A percentile compares a stretch with the other conserved stretches of the same genome.
Evolutionary conservation across 2,888 invertebrate genomes (phyloP).

Genomic region (Caenorhabditis zanzibari): DNA sequence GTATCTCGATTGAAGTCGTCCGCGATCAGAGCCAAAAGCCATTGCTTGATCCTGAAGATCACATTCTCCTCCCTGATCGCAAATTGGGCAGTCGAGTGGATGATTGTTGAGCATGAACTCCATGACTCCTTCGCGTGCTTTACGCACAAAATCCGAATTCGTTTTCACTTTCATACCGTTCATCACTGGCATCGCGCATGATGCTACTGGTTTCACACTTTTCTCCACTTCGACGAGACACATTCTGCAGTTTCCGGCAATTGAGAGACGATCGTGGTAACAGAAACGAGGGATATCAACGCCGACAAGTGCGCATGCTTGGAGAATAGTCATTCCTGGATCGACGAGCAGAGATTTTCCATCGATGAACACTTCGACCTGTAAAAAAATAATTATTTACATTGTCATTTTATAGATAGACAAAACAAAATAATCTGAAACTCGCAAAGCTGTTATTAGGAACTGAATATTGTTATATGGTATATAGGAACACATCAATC

Average conservation of each 20-base stretch:
- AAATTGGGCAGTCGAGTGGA: conserved; percentile 99
- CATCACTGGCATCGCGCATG: conserved; percentile 99
- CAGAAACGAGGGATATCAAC: conserved; percentile 99
- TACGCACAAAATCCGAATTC: conserved; percentile 92
- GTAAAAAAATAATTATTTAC: background rate
- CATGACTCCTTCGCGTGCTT: conserved; percentile 90
- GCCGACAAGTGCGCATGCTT: conserved; percentile 92
- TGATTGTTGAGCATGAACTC: conserved; percentile 98
- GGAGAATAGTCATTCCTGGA: conserved; percentile 97
- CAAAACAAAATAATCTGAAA: background rate
- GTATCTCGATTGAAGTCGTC: conserved; percentile 84
- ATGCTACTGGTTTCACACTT: conserved; percentile 97
- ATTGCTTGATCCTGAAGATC: conserved; percentile 96
- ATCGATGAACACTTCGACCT: conserved; percentile 91
- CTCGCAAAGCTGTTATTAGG: too few species aligned
- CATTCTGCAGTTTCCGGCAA: conserved; percentile 99
- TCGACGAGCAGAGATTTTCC: conserved; percentile 95
- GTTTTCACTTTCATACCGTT: conserved; percentile 98
- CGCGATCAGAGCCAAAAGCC: conserved; percentile 94
- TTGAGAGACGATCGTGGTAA: conserved; percentile 97
- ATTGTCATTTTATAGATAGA: too few species aligned
- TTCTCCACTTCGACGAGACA: conserved; percentile 99
- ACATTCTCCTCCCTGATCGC: conserved; percentile 92
- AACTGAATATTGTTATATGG: too few species aligned
- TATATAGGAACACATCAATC: background rate